A percentile compares a stretch with the other conserved stretches of the same genome.
Conservation (phyloP, 2,113 vertebrate genomes). For the Saguinus midas region DNA sequence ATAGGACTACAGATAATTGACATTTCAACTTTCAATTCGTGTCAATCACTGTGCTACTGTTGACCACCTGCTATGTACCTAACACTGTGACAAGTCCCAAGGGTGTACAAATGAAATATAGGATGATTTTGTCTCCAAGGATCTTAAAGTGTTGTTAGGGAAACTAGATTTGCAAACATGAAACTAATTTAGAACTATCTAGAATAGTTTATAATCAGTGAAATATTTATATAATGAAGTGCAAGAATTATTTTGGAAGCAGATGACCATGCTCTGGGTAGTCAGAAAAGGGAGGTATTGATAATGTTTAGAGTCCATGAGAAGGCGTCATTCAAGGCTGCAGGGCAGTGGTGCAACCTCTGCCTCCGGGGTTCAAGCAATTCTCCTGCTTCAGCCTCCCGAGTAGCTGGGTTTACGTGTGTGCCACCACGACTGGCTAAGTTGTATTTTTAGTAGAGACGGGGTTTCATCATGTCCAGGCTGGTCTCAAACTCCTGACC, state of each 20-base stretch:
- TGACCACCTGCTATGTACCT: neutral
- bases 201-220: constrained; percentile 14
- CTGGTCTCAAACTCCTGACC: no score
- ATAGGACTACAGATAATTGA: neutral
- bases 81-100: neutral
- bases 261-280: neutral
- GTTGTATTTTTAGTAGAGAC: no score
- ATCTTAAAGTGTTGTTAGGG: constrained; percentile 27
- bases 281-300: neutral
- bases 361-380: no score
- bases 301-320: neutral
- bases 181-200: neutral
- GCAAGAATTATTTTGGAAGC: neutral
- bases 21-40: neutral
- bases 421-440: no score
- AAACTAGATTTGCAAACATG: constrained; percentile 37
- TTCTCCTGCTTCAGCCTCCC: no score
- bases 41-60: neutral
- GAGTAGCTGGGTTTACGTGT: no score
- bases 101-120: neutral
- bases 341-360: no score
- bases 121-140: neutral
- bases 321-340: neutral
- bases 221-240: neutral
- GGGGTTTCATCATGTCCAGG: no score